Percentiles rank a stretch among this genome's conserved stretches.
Conservation (phyloP, 2,113 vertebrate genomes). For the Nestor notabilis region DNA sequence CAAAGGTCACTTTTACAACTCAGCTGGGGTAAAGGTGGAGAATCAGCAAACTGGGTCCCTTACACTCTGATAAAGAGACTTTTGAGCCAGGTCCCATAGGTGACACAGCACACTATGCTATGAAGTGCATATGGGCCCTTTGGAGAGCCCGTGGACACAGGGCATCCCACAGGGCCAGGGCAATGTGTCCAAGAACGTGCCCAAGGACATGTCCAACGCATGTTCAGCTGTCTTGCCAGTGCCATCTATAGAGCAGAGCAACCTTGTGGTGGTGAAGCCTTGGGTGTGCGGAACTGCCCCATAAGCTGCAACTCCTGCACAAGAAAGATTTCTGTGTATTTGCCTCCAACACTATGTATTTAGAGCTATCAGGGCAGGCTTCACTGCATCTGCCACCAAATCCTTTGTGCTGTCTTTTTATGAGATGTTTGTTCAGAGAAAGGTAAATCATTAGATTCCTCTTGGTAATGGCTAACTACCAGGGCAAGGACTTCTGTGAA, state of each 20-base stretch:
- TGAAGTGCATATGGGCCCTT: not conserved
- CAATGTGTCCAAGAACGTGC: not conserved
- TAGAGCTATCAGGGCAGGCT: not conserved
- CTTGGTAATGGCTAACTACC: constrained; percentile 26
- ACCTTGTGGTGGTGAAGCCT: not conserved
- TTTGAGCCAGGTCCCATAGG: not conserved
- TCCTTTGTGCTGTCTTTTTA: not conserved
- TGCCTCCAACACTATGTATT: not conserved
- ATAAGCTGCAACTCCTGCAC: not conserved
- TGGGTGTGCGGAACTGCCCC: not conserved
- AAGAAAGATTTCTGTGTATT: not conserved
- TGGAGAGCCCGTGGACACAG: not conserved
- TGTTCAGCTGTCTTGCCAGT: not conserved
- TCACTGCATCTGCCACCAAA: not conserved
- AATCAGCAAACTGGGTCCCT: not conserved
- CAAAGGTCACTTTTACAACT: not conserved
- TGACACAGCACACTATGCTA: not conserved
- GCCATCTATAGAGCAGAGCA: not conserved
- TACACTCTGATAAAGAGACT: not conserved
- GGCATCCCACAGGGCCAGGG: fast-evolving
- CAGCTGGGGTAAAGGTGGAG: not conserved
- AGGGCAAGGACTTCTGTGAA: not conserved
- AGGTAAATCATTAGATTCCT: constrained; percentile 43
- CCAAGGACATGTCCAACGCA: not conserved
- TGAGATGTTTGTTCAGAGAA: not conserved